phyloP scores from a whole-genome alignment of 2,888 invertebrate species.

The Onchidella celtica region DNA sequence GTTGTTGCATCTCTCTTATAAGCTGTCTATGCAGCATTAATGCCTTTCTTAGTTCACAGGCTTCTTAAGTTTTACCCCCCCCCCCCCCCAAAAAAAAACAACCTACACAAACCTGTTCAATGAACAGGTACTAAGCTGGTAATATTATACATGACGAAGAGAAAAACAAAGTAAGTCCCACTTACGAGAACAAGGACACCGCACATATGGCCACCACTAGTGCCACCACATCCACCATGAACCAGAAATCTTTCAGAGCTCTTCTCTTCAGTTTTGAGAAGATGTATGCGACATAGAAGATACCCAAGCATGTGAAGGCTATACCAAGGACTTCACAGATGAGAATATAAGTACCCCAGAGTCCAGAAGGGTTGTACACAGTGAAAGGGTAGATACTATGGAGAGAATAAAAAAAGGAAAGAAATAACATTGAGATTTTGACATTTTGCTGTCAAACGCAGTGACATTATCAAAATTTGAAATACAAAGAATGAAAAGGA shows the following conservation, averaged over 20 bases:
- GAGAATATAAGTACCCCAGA: constrained; percentile 57
- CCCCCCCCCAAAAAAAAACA: too few species aligned
- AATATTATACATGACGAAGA: background rate
- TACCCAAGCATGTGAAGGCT: constrained; percentile 17
- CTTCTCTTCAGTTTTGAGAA: constrained; percentile 55
- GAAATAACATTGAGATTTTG: background rate
- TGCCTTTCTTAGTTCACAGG: too few species aligned
- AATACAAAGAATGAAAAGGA: too few species aligned
- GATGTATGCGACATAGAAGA: constrained; percentile 49
- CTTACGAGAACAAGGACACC: constrained; percentile 48
- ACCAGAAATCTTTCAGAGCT: constrained; percentile 80
- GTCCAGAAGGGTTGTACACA: constrained; percentile 56
- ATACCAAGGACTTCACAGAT: constrained; percentile 56
- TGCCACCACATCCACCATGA: constrained; percentile 76
- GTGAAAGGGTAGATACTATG: constrained; percentile 62
- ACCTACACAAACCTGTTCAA: background rate
- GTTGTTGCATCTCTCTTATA: too few species aligned
- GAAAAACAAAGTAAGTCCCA: background rate
- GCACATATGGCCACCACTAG: constrained; percentile 74
- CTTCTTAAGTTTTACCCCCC: too few species aligned
- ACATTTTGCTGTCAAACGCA: too few species aligned
- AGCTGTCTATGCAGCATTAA: too few species aligned
- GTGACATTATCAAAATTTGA: too few species aligned
- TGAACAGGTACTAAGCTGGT: background rate
- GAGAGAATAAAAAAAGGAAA: constrained; percentile 30